These are phyloP conservation scores for Nesometra sesokonis DNA, from an alignment of 35 echinoderm and acorn worm genomes.

Conservation along the genomic window DNA sequence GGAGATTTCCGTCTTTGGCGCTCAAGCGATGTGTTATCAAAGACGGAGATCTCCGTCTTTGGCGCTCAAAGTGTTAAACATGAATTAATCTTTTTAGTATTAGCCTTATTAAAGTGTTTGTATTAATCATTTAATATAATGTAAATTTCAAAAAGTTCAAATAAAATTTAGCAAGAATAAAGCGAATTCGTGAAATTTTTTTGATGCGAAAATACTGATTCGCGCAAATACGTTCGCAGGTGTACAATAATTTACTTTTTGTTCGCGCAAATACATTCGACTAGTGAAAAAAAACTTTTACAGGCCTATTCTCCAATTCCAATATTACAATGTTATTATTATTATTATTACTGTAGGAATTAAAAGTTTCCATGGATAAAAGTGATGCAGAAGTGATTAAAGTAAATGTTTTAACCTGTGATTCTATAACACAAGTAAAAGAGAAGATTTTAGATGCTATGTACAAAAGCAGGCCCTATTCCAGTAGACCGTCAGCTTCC, in stretches of 20 bases:
- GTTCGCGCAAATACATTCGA: too few relatives aligned
- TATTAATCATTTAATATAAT: too few relatives aligned
- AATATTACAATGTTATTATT: background rate
- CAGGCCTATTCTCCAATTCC: background rate
- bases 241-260: too few relatives aligned
- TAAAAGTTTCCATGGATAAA: constrained; percentile 58
- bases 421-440: constrained; percentile 75
- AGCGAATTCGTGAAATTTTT: background rate
- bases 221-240: too few relatives aligned
- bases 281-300: background rate
- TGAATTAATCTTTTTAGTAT: too few relatives aligned
- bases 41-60: too few relatives aligned
- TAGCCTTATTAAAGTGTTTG: too few relatives aligned
- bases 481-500: constrained; percentile 18
- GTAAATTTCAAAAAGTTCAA: too few relatives aligned
- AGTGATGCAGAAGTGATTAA: constrained; percentile 51
- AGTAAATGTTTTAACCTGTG: constrained; percentile 58
- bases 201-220: too few relatives aligned
- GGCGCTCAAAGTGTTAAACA: too few relatives aligned
- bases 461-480: constrained; percentile 60
- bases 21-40: too few relatives aligned
- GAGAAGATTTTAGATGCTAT: constrained; percentile 75
- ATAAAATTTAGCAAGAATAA: background rate
- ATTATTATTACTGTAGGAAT: constrained; percentile 29
- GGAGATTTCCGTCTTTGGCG: too few relatives aligned